Conservation (phyloP, 2,113 vertebrate species). For the Alces alces region DNA sequence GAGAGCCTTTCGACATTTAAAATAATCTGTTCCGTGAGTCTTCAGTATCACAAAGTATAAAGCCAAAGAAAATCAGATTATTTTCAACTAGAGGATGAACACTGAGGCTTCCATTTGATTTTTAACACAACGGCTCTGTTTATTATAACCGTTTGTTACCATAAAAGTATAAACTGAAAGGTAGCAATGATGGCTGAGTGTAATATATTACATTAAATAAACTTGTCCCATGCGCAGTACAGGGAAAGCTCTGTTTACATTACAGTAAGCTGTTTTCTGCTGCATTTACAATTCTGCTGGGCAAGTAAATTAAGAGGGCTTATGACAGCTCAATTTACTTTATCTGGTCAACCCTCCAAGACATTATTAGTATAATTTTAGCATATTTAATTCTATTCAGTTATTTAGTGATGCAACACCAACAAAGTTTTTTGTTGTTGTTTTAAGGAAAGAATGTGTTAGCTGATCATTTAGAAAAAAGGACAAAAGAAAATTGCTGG, state of each 20-base stretch:
- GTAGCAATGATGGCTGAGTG: slow-evolving; percentile 78
- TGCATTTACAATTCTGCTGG: slow-evolving; percentile 76
- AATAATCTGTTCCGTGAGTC: background rate
- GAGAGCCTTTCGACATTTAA: background rate
- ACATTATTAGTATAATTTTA: slow-evolving; percentile 40
- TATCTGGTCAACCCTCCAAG: slow-evolving; percentile 57
- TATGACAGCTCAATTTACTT: slow-evolving; percentile 62
- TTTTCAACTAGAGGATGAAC: slow-evolving; percentile 32
- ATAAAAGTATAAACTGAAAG: slow-evolving; percentile 83
- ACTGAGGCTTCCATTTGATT: slow-evolving; percentile 68
- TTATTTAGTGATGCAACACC: slow-evolving; percentile 24
- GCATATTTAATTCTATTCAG: slow-evolving; percentile 44
- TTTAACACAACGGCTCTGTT: slow-evolving; percentile 76
- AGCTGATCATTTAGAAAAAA: slow-evolving; percentile 49
- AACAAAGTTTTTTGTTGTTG: slow-evolving; percentile 24
- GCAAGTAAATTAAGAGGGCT: slow-evolving; percentile 77
- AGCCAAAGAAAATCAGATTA: background rate
- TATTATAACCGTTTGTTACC: slow-evolving; percentile 81
- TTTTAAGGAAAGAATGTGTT: slow-evolving; percentile 48
- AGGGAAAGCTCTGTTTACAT: slow-evolving; percentile 78
- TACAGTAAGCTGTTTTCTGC: slow-evolving; percentile 81
- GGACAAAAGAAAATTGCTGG: slow-evolving; percentile 30
- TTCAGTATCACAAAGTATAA: background rate
- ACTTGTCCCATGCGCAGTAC: slow-evolving; percentile 71
- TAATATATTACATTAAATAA: slow-evolving; percentile 82